Evolutionary conservation across 2,113 vertebrate species (phyloP), one percentile per base, ranked within the genome.

Genomic region (Oncorhynchus clarkii): DNA sequence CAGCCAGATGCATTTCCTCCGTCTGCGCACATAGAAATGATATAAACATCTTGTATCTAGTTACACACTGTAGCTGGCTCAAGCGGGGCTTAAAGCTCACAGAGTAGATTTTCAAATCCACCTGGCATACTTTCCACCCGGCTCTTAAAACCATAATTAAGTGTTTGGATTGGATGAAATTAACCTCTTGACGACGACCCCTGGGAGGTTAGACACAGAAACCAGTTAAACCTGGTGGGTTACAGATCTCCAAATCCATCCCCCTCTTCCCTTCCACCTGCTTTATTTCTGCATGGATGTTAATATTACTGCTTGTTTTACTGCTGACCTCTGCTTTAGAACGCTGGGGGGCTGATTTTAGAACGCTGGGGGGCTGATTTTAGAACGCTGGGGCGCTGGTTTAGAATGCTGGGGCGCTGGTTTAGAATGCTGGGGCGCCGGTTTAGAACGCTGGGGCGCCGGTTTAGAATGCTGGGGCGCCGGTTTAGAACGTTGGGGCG

Each of bases 231-330:
- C 49, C 49, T 51, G 49, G 8, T 39, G 39, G 39, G 8, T 39
- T 39, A 39, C 39, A 39, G 39, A 14, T 24, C 51, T 57, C n/a
- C 73, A n/a, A 75, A 78, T 45, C 67, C 75, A 60, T 0, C 80
- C 84, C 82, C 81, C 81, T 76, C 77, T 81, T 83, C 62, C 57
- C 77, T 76, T 75, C 77, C 78, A 13, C 73, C 7, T 49, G 39
- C 39, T 3, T 85, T 39, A 9, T 84, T 89, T 87, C 88, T 87
- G 83, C 82, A 83, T 84, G 89, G 85, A 87, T 90, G 87, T 89
- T 92, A 88, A 90, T 91, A 88, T 90, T 88, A 86, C 86, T 89
- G 87, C 89, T 87, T 90, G 85, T 77, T 79, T 85, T 85, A 91
- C 88, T 84, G 9, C 27, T 9, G 49, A 1, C 88, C 91, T 85